Evolutionary conservation across 2,888 invertebrate species (phyloP).

Genomic region (Stictocephala bisonia): DNA sequence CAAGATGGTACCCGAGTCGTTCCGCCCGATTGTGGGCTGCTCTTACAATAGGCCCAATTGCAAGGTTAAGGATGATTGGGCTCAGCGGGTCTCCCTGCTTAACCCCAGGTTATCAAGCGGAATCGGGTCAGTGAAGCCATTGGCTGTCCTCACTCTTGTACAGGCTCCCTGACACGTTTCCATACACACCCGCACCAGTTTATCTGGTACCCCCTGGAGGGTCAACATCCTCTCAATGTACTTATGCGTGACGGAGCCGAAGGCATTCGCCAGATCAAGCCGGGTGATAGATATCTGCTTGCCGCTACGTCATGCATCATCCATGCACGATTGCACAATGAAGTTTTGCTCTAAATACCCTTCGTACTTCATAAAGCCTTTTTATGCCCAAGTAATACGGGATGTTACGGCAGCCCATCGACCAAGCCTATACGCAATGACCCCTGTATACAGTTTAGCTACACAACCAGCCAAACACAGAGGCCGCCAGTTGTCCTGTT

Average conservation of each 20-base stretch:
- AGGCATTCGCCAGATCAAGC: too few species aligned
- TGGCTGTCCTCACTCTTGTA: not conserved
- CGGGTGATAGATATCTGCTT: too few species aligned
- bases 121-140: not conserved
- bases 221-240: too few species aligned
- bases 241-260: too few species aligned
- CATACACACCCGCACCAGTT: not conserved
- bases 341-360: conserved; percentile 2
- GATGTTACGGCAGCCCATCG: not conserved
- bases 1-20: not conserved
- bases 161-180: not conserved
- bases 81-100: conserved; percentile 1
- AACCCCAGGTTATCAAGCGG: conserved; percentile 2
- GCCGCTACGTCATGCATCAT: not conserved
- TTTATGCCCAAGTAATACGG: conserved; percentile 7
- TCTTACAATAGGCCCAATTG: not conserved
- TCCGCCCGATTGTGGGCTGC: not conserved
- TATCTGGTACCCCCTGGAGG: not conserved
- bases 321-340: not conserved
- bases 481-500: conserved; percentile 12
- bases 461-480: conserved; percentile 17
- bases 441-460: conserved; percentile 14
- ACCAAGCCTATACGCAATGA: not conserved
- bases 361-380: conserved; percentile 21
- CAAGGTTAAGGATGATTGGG: conserved; percentile 18